A percentile compares a stretch with the other conserved stretches of the same genome.
These are phyloP conservation scores for Cariama cristata DNA, from an alignment of 2,113 vertebrate genomes.

Conservation along the genomic window DNA sequence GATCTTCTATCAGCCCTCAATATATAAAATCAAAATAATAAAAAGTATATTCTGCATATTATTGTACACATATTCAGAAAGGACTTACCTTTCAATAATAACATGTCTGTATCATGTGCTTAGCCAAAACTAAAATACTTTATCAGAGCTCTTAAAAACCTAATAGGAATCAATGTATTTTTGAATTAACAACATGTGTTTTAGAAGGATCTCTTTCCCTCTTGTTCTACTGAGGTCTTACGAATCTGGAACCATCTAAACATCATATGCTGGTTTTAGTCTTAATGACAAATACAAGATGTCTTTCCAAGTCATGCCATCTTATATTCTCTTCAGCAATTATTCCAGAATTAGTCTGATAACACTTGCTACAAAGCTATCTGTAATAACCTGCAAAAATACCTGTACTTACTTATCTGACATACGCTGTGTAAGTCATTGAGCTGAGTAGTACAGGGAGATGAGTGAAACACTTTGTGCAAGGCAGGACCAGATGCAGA, in stretches of 20 bases:
- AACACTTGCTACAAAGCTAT: not conserved
- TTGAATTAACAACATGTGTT: not conserved
- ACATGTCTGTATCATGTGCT: not conserved
- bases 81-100: not conserved
- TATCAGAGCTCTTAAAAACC: not conserved
- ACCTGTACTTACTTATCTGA: not conserved
- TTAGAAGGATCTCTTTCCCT: not conserved
- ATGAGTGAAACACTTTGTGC: not conserved
- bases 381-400: not conserved
- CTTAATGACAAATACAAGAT: not conserved
- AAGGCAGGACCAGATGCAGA: not conserved
- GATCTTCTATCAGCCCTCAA: not conserved
- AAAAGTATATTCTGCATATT: not conserved
- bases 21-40: not conserved
- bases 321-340: not conserved
- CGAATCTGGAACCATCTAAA: not conserved
- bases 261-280: not conserved
- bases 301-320: not conserved
- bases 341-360: not conserved
- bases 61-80: not conserved
- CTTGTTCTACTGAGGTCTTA: not conserved
- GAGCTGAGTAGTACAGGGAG: not conserved
- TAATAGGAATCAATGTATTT: not conserved
- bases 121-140: not conserved
- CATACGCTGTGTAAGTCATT: not conserved